phyloP scores from a whole-genome alignment of 37 sponge, comb jelly and placozoan species.

The Ephydatia muelleri region DNA sequence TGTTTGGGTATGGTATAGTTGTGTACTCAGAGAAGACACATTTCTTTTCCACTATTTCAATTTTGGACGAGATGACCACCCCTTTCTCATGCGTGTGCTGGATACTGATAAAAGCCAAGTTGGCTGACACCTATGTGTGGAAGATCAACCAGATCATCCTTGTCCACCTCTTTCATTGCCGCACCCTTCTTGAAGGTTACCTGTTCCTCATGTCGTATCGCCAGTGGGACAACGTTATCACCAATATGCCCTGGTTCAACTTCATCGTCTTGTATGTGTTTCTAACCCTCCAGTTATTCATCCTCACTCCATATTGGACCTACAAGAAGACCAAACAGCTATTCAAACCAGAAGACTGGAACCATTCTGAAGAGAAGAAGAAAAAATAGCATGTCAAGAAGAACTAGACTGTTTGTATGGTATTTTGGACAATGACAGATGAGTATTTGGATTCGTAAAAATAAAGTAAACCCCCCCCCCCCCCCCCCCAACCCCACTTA shows the following conservation, averaged over 20 bases:
- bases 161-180: slow-evolving; percentile 65
- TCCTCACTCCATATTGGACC: slow-evolving; percentile 79
- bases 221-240: slow-evolving; percentile 37
- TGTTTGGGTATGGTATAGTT: slow-evolving; percentile 1
- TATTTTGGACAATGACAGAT: too few relatives aligned
- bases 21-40: slow-evolving; percentile 33
- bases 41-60: slow-evolving; percentile 34
- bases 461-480: too few relatives aligned
- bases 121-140: slow-evolving; percentile 31
- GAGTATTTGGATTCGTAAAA: too few relatives aligned
- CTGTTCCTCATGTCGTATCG: slow-evolving; percentile 19
- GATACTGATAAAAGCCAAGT: slow-evolving; percentile 44
- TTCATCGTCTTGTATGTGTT: background rate
- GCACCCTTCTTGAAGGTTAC: slow-evolving; percentile 35
- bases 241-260: slow-evolving; percentile 27
- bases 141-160: slow-evolving; percentile 52
- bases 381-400: background rate
- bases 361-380: slow-evolving; percentile 32
- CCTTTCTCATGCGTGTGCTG: slow-evolving; percentile 67
- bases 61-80: slow-evolving; percentile 63
- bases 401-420: too few relatives aligned
- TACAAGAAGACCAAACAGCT: slow-evolving; percentile 70
- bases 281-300: slow-evolving; percentile 17
- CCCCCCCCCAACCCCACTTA: too few relatives aligned
- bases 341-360: slow-evolving; percentile 63